Evolutionary conservation across 2,888 invertebrate species (phyloP), one percentile per base, ranked within the genome.

Genomic region (Spodoptera littoralis): DNA sequence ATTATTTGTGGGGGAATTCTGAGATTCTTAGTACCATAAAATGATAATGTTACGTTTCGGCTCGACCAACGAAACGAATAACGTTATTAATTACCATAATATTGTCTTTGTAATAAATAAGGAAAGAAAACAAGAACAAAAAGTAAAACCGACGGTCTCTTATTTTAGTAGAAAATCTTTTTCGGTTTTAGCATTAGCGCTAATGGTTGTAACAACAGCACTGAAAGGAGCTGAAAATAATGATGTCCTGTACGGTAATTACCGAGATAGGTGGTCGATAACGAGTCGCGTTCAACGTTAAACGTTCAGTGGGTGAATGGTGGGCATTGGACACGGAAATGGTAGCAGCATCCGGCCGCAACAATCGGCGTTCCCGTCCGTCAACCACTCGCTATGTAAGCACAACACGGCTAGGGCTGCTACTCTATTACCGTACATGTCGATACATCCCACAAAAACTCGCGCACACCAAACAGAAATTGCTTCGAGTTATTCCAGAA

Each of bases 281-380:
- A 86, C 88, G 84, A 86, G 82, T 79, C 67, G 70, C 80, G 84
- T 70, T 77, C 79, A 79, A 81, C 76, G 79, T 66, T 81, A 60
- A 79, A 73, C 65, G 76, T 73, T 79, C 79, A 81, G 69, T 74
- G 82, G 84, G 84, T 88, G 90, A 90, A 88, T 87, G 78, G 85
- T 77, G 80, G 79, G 82, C 83, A 83, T 82, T 89, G 88, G 81
- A 87, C 86, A 82, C 88, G 89, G 92, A 89, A 91, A 91, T 89
- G 90, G 89, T 87, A 73, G 83, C 81, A 80, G 89, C 88, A 81
- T 92, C 92, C 91, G 91, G 90, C 90, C 92, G 81, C 90, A 89
- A 90, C 90, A 90, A 90, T 90, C 87, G 87, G 60, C 56, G 70
- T 60, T 70, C 61, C 67, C 73, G 67, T 74, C 65, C 76, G 70